Base-by-base conservation (phyloP, 2,113 vertebrate species). In the Micronisus gabar region DNA sequence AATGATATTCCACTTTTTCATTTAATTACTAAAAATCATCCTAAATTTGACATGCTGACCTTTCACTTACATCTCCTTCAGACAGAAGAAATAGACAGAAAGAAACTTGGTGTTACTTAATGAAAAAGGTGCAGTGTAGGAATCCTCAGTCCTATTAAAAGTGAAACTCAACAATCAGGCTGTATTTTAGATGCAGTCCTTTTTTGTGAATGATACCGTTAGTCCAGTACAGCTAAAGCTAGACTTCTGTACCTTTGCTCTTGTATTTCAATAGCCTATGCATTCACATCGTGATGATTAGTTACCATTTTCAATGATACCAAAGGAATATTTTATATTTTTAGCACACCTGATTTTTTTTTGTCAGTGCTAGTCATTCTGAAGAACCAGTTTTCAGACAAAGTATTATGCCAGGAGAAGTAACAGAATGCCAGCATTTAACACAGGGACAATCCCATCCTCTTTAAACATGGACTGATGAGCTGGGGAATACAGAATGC, bases 381-480 rank as follows among this genome's bases (percentile, higher is more conserved):
- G 62, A 90, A 93, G 86, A 91, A 95, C n/a, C 81, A 78, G 67
- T 63, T 75, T 92, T 79, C 50, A 83, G 79, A 94, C 27, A 96
- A 96, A 90, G 83, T 53, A 82, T 9, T 53, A 73, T 48, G 36
- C 76, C 95, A 95, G 91, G 81, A 96, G 58, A 93, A 93, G n/a
- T 91, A 95, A 86, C 45, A 91, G 78, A 74, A 86, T 76, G 59
- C 32, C 90, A 96, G 63, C 47, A 88, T 85, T 93, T 96, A 92
- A 95, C 36, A 84, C 38, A 72, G 95, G 86, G 76, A 92, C 81
- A 89, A 96, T 53, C 82, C 76, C 81, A 91, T 55, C 52, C 65
- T 95, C 47, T 81, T 96, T 92, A 95, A 97, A 93, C 78, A 40
- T 30, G 68, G 59, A 92, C 81, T 93, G 80, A 95, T 59, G 80